phyloP scores from a whole-genome alignment of 2,888 invertebrate genomes.

The Dugesia japonica region DNA sequence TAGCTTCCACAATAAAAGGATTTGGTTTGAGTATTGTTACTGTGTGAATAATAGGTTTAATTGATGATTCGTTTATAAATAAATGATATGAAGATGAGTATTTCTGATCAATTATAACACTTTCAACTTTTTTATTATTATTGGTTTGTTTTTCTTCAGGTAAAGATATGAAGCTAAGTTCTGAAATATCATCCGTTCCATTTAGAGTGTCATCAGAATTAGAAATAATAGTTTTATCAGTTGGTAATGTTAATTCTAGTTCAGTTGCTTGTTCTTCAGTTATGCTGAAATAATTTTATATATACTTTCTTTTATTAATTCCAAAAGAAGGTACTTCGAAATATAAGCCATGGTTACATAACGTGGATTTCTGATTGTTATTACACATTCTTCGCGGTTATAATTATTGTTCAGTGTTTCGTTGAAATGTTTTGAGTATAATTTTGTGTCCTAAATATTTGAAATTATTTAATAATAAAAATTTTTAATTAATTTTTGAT shows the following conservation, averaged over 20 bases:
- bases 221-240: background rate
- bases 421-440: background rate
- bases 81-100: background rate
- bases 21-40: background rate
- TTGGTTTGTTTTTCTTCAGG: background rate
- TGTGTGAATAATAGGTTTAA: background rate
- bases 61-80: background rate
- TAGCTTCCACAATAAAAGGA: background rate
- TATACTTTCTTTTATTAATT: background rate
- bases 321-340: background rate
- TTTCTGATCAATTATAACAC: background rate
- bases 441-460: background rate
- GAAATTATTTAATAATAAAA: too few species aligned
- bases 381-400: background rate
- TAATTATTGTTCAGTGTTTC: background rate
- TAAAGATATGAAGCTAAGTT: background rate
- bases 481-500: too few species aligned
- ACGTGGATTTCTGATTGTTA: background rate
- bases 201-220: constrained; percentile 1
- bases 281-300: background rate
- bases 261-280: background rate
- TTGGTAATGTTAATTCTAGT: background rate
- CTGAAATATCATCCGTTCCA: background rate
- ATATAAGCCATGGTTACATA: background rate
- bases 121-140: background rate